Percentiles rank a stretch among this genome's conserved stretches.
These are phyloP conservation scores for Oncopodura yosiiana DNA, from an alignment of 1,140 invertebrate genomes.

Conservation along the genomic window DNA sequence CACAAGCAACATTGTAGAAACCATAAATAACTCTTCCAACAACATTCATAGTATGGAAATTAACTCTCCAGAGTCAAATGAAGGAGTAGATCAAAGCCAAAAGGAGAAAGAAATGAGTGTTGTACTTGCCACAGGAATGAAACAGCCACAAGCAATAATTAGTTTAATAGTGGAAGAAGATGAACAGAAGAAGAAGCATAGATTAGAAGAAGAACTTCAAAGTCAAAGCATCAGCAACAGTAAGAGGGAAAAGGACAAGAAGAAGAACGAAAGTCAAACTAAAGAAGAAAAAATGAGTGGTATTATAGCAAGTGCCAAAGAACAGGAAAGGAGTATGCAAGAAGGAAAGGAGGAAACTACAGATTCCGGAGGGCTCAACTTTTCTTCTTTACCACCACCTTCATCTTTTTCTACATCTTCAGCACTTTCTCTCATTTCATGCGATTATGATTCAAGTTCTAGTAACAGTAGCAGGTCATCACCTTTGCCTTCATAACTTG, in stretches of 20 bases:
- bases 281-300: background rate
- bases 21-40: too few relatives aligned
- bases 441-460: slow-evolving; percentile 16
- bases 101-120: too few relatives aligned
- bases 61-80: too few relatives aligned
- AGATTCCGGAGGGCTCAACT: background rate
- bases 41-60: too few relatives aligned
- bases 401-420: background rate
- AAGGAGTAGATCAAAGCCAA: too few relatives aligned
- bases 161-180: too few relatives aligned
- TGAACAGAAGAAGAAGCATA: too few relatives aligned
- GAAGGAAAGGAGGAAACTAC: background rate
- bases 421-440: slow-evolving; percentile 17
- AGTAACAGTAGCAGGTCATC: background rate
- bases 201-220: too few relatives aligned
- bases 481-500: too few relatives aligned
- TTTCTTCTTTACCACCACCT: background rate
- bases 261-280: background rate
- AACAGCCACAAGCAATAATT: too few relatives aligned
- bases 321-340: background rate
- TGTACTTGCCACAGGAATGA: too few relatives aligned
- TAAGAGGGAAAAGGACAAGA: background rate
- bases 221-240: background rate
- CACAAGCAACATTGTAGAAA: too few relatives aligned
- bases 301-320: background rate